A percentile compares a stretch with the other conserved stretches of the same genome.
phyloP scores from a whole-genome alignment of 2,888 invertebrate species.

The Stomorhina lunata region DNA sequence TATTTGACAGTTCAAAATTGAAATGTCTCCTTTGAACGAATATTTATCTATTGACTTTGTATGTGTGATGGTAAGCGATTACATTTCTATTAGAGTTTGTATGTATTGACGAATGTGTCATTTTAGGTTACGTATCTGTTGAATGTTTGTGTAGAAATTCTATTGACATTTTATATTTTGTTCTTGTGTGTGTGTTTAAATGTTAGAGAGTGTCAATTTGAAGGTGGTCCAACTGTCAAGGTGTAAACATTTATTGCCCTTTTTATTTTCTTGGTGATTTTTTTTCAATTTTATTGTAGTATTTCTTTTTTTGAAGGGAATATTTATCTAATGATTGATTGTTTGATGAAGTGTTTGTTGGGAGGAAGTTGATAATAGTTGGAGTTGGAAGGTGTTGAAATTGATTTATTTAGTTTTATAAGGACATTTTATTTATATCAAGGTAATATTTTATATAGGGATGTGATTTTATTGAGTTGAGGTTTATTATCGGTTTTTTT shows the following conservation, averaged over 20 bases:
- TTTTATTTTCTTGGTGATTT: not conserved
- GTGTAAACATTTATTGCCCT: conserved; percentile 10
- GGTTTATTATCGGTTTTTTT: no score
- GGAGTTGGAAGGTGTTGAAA: not conserved
- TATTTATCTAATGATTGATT: conserved; percentile 44
- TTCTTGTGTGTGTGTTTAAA: not conserved
- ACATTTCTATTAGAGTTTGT: not conserved
- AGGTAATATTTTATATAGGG: not conserved
- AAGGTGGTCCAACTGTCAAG: not conserved
- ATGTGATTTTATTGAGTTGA: no score
- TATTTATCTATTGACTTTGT: conserved; percentile 54
- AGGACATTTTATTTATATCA: not conserved
- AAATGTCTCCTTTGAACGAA: conserved; percentile 47
- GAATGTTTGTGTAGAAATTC: not conserved
- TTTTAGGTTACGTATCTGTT: not conserved
- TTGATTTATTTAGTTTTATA: not conserved
- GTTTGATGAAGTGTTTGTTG: not conserved
- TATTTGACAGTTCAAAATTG: conserved; percentile 61
- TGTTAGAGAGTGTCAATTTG: not conserved
- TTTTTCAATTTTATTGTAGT: not conserved
- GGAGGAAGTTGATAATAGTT: not conserved
- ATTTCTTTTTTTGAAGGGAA: not conserved
- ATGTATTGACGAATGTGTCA: not conserved
- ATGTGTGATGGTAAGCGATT: no score
- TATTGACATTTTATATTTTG: not conserved